These are phyloP conservation scores for Pterocles orientalis DNA, from an alignment of 2,113 vertebrate species.

Conservation along the genomic window DNA sequence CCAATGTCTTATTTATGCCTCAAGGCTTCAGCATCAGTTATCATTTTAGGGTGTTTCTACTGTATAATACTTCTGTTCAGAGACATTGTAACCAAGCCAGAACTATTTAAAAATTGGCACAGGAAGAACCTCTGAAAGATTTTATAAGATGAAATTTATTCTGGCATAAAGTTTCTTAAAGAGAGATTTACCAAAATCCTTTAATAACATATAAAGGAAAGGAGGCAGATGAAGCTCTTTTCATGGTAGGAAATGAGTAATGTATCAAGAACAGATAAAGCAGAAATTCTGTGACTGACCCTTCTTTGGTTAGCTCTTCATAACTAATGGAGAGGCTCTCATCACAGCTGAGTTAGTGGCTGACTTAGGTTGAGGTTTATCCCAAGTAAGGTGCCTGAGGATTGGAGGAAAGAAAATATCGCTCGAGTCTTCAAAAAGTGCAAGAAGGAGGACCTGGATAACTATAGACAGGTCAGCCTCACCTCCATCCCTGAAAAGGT, in stretches of 20 bases:
- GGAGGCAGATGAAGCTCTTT: background rate
- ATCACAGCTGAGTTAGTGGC: background rate
- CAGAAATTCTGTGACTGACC: background rate
- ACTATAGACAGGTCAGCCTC: too few species aligned
- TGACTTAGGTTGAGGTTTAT: background rate
- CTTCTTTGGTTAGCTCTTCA: background rate
- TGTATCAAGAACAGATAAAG: background rate
- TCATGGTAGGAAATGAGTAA: background rate
- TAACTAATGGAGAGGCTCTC: background rate
- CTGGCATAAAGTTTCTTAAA: background rate
- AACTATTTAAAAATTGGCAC: background rate
- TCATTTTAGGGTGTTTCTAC: background rate
- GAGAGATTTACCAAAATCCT: background rate
- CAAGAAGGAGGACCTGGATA: too few species aligned
- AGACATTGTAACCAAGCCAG: background rate
- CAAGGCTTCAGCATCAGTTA: background rate
- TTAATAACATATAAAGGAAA: background rate
- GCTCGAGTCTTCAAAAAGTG: too few species aligned
- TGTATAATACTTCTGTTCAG: background rate
- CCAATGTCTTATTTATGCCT: background rate
- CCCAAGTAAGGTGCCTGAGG: background rate
- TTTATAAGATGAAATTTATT: background rate
- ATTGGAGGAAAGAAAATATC: too few species aligned
- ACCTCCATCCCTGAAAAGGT: too few species aligned
- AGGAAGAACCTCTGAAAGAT: background rate